Percentiles rank a stretch among this genome's conserved stretches.
phyloP scores from a whole-genome alignment of 35 echinoderm and acorn worm genomes.

The Amphiura filiformis region DNA sequence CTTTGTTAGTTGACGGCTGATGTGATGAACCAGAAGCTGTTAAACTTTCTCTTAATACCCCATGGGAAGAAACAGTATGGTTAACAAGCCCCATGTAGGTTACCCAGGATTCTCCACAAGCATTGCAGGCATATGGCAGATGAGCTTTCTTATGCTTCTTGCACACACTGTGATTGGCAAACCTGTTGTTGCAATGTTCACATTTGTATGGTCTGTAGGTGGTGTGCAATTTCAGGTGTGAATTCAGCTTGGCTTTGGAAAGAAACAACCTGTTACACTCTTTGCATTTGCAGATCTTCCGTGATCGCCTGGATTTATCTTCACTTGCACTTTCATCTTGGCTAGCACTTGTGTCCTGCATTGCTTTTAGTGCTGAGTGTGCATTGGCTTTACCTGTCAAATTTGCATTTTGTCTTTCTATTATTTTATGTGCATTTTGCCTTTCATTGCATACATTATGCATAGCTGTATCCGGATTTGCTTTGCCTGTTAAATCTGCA shows the following conservation, averaged over 20 bases:
- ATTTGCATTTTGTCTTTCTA: neutral
- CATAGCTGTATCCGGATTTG: too few species aligned
- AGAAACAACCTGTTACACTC: neutral
- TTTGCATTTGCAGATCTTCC: neutral
- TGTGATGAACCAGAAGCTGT: neutral
- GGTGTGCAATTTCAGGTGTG: neutral
- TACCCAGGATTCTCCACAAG: neutral
- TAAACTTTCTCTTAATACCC: neutral
- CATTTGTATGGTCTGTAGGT: neutral
- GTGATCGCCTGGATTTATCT: neutral
- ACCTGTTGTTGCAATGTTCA: neutral
- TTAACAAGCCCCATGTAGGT: neutral
- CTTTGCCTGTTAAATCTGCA: too few species aligned
- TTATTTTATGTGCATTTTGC: too few species aligned
- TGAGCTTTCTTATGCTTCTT: neutral
- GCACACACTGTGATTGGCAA: neutral
- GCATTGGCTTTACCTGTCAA: neutral
- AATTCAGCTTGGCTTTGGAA: neutral
- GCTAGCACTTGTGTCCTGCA: neutral
- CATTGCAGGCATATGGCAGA: neutral
- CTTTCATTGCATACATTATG: too few species aligned
- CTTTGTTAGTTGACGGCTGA: neutral
- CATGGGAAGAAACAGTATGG: neutral
- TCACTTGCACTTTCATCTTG: neutral
- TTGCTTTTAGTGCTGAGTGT: neutral